These are phyloP conservation scores for Loripinus fragilis DNA, from an alignment of 2,888 invertebrate genomes.

Conservation along the genomic window DNA sequence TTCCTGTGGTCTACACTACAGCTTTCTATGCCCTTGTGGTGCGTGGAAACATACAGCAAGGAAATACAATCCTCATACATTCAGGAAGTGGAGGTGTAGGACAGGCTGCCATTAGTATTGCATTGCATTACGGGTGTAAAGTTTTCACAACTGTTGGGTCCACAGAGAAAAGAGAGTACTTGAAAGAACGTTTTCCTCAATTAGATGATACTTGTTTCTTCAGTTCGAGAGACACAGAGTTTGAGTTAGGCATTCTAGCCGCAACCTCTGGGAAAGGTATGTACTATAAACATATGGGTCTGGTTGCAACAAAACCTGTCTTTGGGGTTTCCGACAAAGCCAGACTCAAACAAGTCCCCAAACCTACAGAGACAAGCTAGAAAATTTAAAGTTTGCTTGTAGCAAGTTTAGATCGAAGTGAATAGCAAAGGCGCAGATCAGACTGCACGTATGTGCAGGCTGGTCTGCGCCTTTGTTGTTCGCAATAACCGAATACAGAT, in stretches of 20 bases:
- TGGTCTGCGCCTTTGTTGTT: too few species aligned
- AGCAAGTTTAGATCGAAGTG: too few species aligned
- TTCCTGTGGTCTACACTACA: constrained; percentile 96
- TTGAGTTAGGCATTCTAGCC: constrained; percentile 94
- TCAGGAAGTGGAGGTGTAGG: constrained; percentile 98
- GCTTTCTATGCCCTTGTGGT: constrained; percentile 93
- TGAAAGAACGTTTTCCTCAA: constrained; percentile 93
- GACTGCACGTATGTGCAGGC: too few species aligned
- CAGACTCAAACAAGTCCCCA: too few species aligned
- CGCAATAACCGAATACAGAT: too few species aligned
- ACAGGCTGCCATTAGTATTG: constrained; percentile 97
- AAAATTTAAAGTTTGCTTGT: too few species aligned
- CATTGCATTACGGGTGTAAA: constrained; percentile 93
- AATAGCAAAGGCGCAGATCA: too few species aligned
- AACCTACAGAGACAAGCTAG: too few species aligned
- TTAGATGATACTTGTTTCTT: constrained; percentile 92
- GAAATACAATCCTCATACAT: constrained; percentile 93
- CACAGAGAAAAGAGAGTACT: constrained; percentile 92
- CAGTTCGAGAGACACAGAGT: constrained; percentile 95
- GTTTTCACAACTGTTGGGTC: constrained; percentile 92
- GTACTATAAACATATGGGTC: too few species aligned
- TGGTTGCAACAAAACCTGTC: too few species aligned
- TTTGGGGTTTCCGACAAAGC: too few species aligned
- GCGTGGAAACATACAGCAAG: constrained; percentile 92
- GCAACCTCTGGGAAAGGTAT: constrained; percentile 91